These are phyloP conservation scores for Tor tambroides DNA, from an alignment of 2,113 vertebrate genomes.

Conservation along the genomic window DNA sequence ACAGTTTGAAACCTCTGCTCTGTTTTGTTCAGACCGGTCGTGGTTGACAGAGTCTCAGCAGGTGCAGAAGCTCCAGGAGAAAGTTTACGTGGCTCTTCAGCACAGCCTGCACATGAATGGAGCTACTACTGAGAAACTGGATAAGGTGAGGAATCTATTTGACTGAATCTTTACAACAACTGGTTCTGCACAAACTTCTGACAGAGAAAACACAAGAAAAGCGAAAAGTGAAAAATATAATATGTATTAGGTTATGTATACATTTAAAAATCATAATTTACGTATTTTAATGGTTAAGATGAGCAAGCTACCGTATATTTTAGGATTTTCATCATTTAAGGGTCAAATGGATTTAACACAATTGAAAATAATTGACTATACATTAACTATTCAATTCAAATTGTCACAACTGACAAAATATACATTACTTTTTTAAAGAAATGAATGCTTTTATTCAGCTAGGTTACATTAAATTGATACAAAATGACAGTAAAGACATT, in stretches of 20 bases:
- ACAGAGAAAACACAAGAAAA: neutral
- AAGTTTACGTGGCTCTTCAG: conserved; percentile 85
- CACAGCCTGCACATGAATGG: conserved; percentile 84
- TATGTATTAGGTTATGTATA: neutral
- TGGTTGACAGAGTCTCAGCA: conserved; percentile 87
- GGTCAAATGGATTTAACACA: neutral
- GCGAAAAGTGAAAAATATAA: too few species aligned
- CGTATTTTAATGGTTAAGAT: neutral
- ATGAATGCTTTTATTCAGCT: too few species aligned
- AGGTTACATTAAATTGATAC: too few species aligned
- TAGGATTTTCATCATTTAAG: neutral
- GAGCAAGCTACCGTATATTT: neutral
- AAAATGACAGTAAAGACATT: too few species aligned
- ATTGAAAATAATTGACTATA: neutral
- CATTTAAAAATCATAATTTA: too few species aligned
- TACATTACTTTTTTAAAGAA: too few species aligned
- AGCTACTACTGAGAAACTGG: conserved; percentile 80
- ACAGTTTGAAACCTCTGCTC: conserved; percentile 32
- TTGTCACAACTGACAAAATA: too few species aligned
- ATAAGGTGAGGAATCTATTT: conserved; percentile 63
- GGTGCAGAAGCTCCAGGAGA: conserved; percentile 89
- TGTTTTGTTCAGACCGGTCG: conserved; percentile 77
- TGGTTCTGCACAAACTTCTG: neutral
- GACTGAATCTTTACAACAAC: neutral
- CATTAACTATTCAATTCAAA: too few species aligned